phyloP scores from a whole-genome alignment of 2,888 invertebrate genomes.

The Galerucella calmariensis region DNA sequence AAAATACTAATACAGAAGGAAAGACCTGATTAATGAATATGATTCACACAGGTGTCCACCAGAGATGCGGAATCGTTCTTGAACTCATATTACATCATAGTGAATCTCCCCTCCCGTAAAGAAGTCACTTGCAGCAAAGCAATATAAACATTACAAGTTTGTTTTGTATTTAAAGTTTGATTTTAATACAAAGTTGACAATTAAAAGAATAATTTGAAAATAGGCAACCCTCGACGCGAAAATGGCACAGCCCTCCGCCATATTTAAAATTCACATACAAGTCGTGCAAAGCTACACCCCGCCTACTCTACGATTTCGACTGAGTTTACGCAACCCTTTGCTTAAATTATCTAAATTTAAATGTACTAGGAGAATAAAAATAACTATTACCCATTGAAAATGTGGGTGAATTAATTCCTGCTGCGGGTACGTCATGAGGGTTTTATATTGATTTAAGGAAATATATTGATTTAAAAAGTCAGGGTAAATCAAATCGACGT shows the following conservation, averaged over 20 bases:
- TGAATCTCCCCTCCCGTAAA: slow-evolving; percentile 48
- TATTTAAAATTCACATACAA: slow-evolving; percentile 73
- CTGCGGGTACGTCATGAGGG: slow-evolving; percentile 68
- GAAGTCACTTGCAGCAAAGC: slow-evolving; percentile 41
- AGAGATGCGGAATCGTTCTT: slow-evolving; percentile 54
- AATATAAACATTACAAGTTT: slow-evolving; percentile 50
- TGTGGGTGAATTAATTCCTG: slow-evolving; percentile 53
- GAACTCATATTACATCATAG: slow-evolving; percentile 59
- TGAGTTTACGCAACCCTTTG: slow-evolving; percentile 63
- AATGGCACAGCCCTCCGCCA: slow-evolving; percentile 78
- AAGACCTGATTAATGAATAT: slow-evolving; percentile 52
- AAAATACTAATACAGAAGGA: slow-evolving; percentile 46
- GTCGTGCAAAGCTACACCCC: slow-evolving; percentile 66
- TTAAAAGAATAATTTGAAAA: slow-evolving; percentile 16
- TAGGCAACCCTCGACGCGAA: slow-evolving; percentile 68
- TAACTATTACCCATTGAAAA: slow-evolving; percentile 42
- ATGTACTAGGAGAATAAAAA: slow-evolving; percentile 32
- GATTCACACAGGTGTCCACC: slow-evolving; percentile 62
- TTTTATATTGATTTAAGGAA: slow-evolving; percentile 73
- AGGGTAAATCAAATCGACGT: slow-evolving; percentile 61
- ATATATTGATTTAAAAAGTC: slow-evolving; percentile 70
- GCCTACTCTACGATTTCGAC: slow-evolving; percentile 64
- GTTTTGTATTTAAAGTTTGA: slow-evolving; percentile 26
- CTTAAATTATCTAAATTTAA: slow-evolving; percentile 47
- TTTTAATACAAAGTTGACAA: slow-evolving; percentile 20